Evolutionary conservation across 2,888 invertebrate species (phyloP).

Genomic region (Eucera pruinosa): DNA sequence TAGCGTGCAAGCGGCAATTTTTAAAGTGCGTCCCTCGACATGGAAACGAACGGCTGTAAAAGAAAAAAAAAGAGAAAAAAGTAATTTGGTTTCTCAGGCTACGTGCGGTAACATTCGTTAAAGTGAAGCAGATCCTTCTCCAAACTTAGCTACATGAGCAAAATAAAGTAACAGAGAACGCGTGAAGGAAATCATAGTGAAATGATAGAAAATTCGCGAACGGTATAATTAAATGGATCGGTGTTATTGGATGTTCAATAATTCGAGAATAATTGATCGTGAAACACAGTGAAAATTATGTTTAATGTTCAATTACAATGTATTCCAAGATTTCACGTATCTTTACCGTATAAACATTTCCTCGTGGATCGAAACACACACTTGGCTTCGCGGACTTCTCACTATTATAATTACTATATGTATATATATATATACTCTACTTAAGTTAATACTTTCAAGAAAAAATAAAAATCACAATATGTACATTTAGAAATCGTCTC

Average conservation of each 20-base stretch:
- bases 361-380: constrained; percentile 9
- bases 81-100: constrained; percentile 60
- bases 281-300: constrained; percentile 70
- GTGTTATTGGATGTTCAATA: constrained; percentile 30
- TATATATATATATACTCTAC: constrained; percentile 39
- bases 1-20: constrained; percentile 56
- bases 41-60: constrained; percentile 33
- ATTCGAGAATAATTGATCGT: constrained; percentile 21
- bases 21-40: constrained; percentile 34
- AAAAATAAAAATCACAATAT: constrained; percentile 51
- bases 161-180: constrained; percentile 28
- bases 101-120: constrained; percentile 69
- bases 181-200: constrained; percentile 13
- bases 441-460: constrained; percentile 60
- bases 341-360: constrained; percentile 20
- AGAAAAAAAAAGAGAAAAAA: too few relatives aligned
- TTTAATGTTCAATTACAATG: constrained; percentile 66
- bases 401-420: too few relatives aligned
- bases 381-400: background rate
- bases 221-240: constrained; percentile 21
- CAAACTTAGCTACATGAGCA: constrained; percentile 26
- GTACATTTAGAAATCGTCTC: constrained; percentile 38
- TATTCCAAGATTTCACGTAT: constrained; percentile 33
- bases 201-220: constrained; percentile 45
- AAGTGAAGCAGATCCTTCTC: constrained; percentile 43